These are phyloP conservation scores for Sesamia nonagrioides DNA, from an alignment of 1,140 invertebrate genomes.

Conservation along the genomic window DNA sequence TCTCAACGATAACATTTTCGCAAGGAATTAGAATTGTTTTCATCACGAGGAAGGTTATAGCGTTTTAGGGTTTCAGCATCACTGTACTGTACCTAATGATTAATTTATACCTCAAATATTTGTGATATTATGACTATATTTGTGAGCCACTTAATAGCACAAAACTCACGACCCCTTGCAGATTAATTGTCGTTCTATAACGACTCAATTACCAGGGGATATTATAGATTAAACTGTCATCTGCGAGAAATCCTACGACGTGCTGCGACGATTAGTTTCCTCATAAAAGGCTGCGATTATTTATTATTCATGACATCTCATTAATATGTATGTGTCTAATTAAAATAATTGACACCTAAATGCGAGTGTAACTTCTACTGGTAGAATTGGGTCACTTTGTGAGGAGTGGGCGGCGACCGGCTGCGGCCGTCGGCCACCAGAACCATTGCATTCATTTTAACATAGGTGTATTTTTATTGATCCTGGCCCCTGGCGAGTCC, in stretches of 20 bases:
- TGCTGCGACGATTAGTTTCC: neutral
- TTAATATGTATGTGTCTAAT: conserved; percentile 32
- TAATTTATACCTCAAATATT: neutral
- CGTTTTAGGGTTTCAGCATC: neutral
- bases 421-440: neutral
- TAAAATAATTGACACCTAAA: conserved; percentile 32
- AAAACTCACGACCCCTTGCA: neutral
- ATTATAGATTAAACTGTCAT: conserved; percentile 15
- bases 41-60: neutral
- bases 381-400: conserved; percentile 10
- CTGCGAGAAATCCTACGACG: neutral
- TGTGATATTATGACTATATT: conserved; percentile 4
- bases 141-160: neutral
- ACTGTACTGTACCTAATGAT: neutral
- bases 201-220: neutral
- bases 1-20: conserved; percentile 6
- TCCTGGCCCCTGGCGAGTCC: too few relatives aligned
- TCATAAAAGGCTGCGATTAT: conserved; percentile 15
- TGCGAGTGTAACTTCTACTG: conserved; percentile 20
- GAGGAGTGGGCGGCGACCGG: conserved; percentile 5
- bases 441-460: neutral
- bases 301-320: conserved; percentile 27
- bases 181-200: neutral
- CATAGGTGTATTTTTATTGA: neutral
- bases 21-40: conserved; percentile 24